Evolutionary conservation across 2,888 invertebrate genomes (phyloP).

Genomic region (Coenonympha arcania): DNA sequence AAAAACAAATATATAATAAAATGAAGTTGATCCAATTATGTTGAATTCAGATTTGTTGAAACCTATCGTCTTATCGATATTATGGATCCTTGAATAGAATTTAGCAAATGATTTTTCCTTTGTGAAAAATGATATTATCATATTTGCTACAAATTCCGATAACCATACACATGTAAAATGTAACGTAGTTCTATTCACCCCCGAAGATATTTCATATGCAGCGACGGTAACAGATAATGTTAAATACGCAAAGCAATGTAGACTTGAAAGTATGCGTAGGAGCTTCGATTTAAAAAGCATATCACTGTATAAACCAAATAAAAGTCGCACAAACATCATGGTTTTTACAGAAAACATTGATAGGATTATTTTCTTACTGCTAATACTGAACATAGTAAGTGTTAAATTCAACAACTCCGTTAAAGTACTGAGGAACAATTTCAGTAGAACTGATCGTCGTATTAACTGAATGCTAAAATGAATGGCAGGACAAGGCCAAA

Average conservation of each 20-base stretch:
- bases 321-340: conserved; percentile 9
- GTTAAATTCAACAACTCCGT: too few relatives aligned
- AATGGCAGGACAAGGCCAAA: too few relatives aligned
- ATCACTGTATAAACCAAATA: conserved; percentile 13
- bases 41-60: background rate
- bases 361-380: background rate
- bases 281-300: conserved; percentile 7
- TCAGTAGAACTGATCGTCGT: too few relatives aligned
- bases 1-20: background rate
- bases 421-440: too few relatives aligned
- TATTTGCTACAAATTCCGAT: conserved; percentile 4
- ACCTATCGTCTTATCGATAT: conserved; percentile 11
- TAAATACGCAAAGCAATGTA: conserved; percentile 9
- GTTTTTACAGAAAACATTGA: conserved; percentile 8
- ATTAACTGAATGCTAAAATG: too few relatives aligned
- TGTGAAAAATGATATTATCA: conserved; percentile 2
- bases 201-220: background rate
- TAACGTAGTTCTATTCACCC: conserved; percentile 2
- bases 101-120: conserved; percentile 7
- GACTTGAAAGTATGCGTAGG: background rate
- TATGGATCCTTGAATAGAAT: conserved; percentile 8
- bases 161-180: conserved; percentile 1
- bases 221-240: background rate
- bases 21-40: background rate
- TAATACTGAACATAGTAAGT: background rate